Evolutionary conservation across 2,888 invertebrate species (phyloP).

Genomic region (Orthosia gracilis): DNA sequence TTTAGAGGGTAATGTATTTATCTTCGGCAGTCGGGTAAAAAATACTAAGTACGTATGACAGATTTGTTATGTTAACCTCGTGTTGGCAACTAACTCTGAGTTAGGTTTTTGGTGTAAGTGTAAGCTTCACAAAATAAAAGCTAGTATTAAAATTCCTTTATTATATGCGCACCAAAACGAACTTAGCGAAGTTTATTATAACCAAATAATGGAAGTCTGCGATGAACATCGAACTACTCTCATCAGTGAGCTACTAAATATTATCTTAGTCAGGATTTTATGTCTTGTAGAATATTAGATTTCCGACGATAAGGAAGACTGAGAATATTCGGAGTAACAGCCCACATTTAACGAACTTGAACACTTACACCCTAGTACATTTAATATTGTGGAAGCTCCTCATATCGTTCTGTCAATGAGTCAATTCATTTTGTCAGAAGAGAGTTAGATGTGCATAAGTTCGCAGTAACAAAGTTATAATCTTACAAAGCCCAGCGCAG

Average conservation of each 20-base stretch:
- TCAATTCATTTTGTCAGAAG: constrained; percentile 50
- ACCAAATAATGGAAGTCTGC: constrained; percentile 18
- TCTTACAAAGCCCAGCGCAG: constrained; percentile 69
- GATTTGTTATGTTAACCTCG: too few species aligned
- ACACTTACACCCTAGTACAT: constrained; percentile 30
- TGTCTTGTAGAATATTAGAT: constrained; percentile 58
- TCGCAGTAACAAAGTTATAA: constrained; percentile 67
- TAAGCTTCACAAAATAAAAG: background rate
- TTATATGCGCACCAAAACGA: background rate
- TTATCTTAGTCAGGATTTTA: constrained; percentile 36
- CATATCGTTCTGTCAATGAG: constrained; percentile 53
- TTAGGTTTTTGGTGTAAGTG: too few species aligned
- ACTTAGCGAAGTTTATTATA: constrained; percentile 24
- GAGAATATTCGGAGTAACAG: constrained; percentile 46
- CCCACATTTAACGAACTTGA: constrained; percentile 38
- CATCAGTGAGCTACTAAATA: constrained; percentile 21
- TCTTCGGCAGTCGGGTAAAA: too few species aligned
- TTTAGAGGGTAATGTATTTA: too few species aligned
- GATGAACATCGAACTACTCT: constrained; percentile 32
- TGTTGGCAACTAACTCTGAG: too few species aligned
- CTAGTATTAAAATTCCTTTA: background rate
- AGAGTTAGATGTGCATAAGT: constrained; percentile 35
- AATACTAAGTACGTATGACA: too few species aligned
- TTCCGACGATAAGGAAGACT: constrained; percentile 34
- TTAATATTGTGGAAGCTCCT: constrained; percentile 38